phyloP scores from a whole-genome alignment of 2,113 vertebrate species.

The Pedetes capensis region DNA sequence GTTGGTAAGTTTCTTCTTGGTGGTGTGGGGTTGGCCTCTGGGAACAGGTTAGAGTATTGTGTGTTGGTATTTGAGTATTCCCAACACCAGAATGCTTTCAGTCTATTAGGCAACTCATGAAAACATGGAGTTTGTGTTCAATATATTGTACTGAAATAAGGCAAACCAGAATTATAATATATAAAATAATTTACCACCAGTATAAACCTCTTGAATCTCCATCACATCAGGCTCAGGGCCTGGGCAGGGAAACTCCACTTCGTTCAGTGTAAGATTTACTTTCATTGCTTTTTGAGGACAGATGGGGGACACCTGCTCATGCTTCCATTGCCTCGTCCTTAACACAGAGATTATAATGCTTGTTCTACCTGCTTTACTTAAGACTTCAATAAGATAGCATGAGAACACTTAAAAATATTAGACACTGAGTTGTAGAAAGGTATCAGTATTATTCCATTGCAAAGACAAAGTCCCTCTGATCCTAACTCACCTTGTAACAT shows the following conservation, averaged over 20 bases:
- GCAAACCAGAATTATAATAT: background rate
- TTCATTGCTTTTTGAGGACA: background rate
- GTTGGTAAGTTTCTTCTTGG: background rate
- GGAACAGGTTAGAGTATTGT: background rate
- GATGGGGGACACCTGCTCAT: background rate
- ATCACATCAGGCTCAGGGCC: background rate
- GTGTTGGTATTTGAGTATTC: background rate
- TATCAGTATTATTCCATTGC: background rate
- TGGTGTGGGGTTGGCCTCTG: background rate
- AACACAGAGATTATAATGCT: background rate
- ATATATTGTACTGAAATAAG: background rate
- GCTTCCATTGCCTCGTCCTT: background rate
- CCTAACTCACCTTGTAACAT: background rate
- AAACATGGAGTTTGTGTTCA: background rate
- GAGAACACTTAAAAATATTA: background rate
- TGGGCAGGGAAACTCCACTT: background rate
- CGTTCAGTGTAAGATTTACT: background rate
- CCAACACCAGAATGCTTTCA: background rate
- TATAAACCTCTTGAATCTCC: background rate
- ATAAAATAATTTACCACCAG: background rate
- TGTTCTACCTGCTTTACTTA: background rate
- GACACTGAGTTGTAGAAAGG: background rate
- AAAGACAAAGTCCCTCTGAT: background rate
- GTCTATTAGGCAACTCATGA: background rate
- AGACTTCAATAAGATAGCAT: background rate